Percentiles rank a stretch among this genome's conserved stretches.
Conservation (phyloP, 2,888 invertebrate species). For the Plebejus argus region DNA sequence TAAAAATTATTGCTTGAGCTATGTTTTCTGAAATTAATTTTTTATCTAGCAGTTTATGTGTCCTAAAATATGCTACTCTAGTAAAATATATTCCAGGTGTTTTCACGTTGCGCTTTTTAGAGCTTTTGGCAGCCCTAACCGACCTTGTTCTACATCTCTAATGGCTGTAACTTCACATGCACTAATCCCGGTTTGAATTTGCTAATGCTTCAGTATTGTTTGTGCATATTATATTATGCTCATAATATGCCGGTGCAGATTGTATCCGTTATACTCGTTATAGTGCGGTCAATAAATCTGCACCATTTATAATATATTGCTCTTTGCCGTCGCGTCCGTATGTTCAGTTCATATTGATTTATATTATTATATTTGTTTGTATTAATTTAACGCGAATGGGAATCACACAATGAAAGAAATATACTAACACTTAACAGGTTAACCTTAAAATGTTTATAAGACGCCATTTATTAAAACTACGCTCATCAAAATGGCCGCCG, state of each 20-base stretch:
- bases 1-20: neutral
- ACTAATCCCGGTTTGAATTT: conserved; percentile 5
- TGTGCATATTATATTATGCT: neutral
- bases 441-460: neutral
- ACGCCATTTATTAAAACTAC: neutral
- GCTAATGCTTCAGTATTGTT: neutral
- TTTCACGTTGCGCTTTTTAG: conserved; percentile 16
- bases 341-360: neutral
- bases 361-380: neutral
- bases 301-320: neutral
- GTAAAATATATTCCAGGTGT: neutral
- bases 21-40: neutral
- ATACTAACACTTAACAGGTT: neutral
- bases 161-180: conserved; percentile 28
- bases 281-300: neutral
- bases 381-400: neutral
- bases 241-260: neutral
- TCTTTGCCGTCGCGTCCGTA: neutral
- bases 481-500: neutral
- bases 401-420: neutral
- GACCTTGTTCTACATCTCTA: conserved; percentile 32
- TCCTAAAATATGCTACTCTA: neutral
- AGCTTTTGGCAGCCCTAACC: conserved; percentile 30
- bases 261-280: neutral
- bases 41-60: neutral